Base-by-base conservation (phyloP, 2,888 invertebrate species). In the Nephrocerus scutellatus region DNA sequence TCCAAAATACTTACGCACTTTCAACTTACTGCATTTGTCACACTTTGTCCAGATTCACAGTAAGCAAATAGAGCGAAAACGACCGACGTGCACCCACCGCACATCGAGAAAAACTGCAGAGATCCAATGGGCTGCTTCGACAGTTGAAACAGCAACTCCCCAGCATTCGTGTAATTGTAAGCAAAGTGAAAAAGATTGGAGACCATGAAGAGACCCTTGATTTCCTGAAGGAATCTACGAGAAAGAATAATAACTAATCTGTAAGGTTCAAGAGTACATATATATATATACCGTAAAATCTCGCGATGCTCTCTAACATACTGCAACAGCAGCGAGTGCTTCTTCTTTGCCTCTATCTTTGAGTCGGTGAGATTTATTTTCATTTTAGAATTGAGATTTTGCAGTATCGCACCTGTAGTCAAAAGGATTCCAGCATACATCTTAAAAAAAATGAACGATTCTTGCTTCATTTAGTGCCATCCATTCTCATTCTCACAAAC, bases 21-120 rank as follows among this genome's bases (percentile, higher is more conserved):
- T 16, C 3, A 22, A 34, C 34, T 15, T 28, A 43, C 43, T 36
- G 39, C 43, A 24, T 43, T 13, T 2, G 36, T 22, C 6, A 43
- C n/a, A 2, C 36, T 39, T 12, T 43, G 43, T 4, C 43, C 43
- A 13, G 43, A 32, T 30, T 43, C 43, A 8, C 43, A 43, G 19
- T 25, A 43, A 3, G 39, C 30, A 13, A 39, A 19, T n/a, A 43
- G 12, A 3, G 10, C 22, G 15, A 43, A 43, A 3, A 36, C 36
- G 9, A 31, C 29, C 15, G 43, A 43, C 19, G 25, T 33, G 9
- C 36, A 40, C 16, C 43, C 43, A n/a, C 33, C 36, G 12, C 36
- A 33, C 43, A 43, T 40, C 13, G 39, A 39, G 22, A 40, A 36
- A 9, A 39, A 39, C 20, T 29, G 10, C 3, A 39, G 14, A 19